Conservation (phyloP, 2,113 vertebrate species). For the Micronycteris hirsuta region DNA sequence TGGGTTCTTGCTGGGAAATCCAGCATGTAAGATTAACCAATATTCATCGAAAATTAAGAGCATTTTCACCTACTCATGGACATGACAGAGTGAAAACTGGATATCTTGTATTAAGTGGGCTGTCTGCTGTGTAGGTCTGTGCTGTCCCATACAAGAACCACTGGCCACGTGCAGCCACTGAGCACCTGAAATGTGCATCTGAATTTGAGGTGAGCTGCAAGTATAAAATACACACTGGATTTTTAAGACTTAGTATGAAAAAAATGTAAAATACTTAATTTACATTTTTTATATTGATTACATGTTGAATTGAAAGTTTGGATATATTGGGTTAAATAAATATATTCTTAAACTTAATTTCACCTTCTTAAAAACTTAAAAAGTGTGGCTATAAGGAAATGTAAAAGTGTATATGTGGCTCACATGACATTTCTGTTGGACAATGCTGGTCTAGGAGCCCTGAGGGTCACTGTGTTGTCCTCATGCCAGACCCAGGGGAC, state of each 20-base stretch:
- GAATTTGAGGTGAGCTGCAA: not conserved
- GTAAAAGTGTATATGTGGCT: not conserved
- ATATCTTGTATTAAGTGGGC: not conserved
- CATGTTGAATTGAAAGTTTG: not conserved
- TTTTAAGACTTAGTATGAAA: not conserved
- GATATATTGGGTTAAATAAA: constrained; percentile 3
- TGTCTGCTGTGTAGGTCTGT: not conserved
- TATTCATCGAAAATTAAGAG: not conserved
- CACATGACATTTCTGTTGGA: not conserved
- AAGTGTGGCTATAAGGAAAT: not conserved
- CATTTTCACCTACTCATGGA: not conserved
- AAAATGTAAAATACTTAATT: not conserved
- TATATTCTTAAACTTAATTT: constrained; percentile 14
- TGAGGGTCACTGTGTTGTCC: not conserved
- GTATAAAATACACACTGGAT: not conserved
- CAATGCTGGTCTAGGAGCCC: not conserved
- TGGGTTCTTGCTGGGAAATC: not conserved
- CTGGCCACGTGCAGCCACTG: not conserved
- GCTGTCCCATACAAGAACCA: not conserved
- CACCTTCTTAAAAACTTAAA: not conserved
- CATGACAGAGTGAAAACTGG: not conserved
- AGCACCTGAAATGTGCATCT: not conserved
- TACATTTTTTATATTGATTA: not conserved
- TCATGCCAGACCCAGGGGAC: not conserved
- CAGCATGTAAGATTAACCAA: not conserved